Base-by-base conservation (phyloP, 2,797 vertebrate genomes). In the Sebastes hopkinsi region DNA sequence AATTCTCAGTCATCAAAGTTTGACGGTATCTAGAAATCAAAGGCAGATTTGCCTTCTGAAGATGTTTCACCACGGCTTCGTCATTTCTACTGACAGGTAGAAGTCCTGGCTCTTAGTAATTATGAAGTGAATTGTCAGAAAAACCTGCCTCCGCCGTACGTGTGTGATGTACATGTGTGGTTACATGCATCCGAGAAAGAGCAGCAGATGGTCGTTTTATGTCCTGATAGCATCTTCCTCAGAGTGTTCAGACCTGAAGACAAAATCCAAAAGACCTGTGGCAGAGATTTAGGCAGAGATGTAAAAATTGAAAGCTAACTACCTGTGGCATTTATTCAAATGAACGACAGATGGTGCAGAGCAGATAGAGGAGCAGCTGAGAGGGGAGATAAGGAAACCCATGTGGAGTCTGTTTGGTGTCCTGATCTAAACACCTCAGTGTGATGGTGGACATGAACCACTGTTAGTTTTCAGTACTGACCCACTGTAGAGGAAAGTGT, bases 281-380 rank as follows among this genome's bases (percentile, higher is more conserved):
- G 84, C 82, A 74, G 80, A 77, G 77, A 74, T 80, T 74, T 77
- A 77, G 65, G 69, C 72, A 65, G 23, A 55, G 83, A 87, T 81
- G 75, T 79, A 52, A 86, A 83, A 75, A 50, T 9, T 50, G 46
- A 6, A 72, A 69, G 75, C 70, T 78, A 86, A 80, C 74, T 82
- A 90, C 87, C 79, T 88, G 85, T 86, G 83, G 88, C 82, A 85
- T 83, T 92, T 52, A 89, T 91, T 91, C 80, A 88, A 80, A 93
- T 86, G 88, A 79, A 68, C 3, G 62, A 54, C 82, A 89, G 88
- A 88, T 87, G 87, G 79, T 81, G 20, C 46, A 2, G 72, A 71
- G 77, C 74, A 84, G 88, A 87, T 82, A 90, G 72, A 52, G 75
- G 16, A 73, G 80, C 79, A 71, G 76, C 77, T 77, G 85, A 88